A percentile compares a stretch with the other conserved stretches of the same genome.
Evolutionary conservation across 2,113 vertebrate genomes (phyloP).

Genomic region (Lucifuga dentata): DNA sequence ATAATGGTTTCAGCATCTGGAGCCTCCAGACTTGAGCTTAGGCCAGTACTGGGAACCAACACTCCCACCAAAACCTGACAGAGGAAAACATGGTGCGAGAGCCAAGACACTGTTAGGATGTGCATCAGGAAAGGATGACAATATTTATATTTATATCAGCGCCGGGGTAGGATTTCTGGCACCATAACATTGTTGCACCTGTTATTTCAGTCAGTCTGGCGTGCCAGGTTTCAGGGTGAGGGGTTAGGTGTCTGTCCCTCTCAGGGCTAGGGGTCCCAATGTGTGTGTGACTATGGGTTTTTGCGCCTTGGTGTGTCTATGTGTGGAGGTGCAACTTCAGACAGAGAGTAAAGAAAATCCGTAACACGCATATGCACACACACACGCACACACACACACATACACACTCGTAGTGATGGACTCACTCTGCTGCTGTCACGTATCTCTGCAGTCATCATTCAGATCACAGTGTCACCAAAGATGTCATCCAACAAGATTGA

Average conservation of each 20-base stretch:
- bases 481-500: slow-evolving; percentile 31
- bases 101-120: slow-evolving; percentile 27
- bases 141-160: slow-evolving; percentile 81
- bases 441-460: slow-evolving; percentile 40
- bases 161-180: slow-evolving; percentile 84
- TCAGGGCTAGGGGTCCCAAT: slow-evolving; percentile 6
- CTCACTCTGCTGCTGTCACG: slow-evolving; percentile 11
- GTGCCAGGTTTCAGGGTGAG: slow-evolving; percentile 76
- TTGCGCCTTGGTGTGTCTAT: slow-evolving; percentile 19
- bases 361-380: not conserved
- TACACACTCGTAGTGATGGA: slow-evolving; percentile 3
- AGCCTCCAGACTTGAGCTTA: slow-evolving; percentile 45
- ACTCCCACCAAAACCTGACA: slow-evolving; percentile 38
- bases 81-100: slow-evolving; percentile 48
- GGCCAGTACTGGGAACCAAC: slow-evolving; percentile 23
- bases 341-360: slow-evolving; percentile 1
- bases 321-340: slow-evolving; percentile 1
- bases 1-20: slow-evolving; percentile 60
- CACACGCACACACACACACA: not conserved
- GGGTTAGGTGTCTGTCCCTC: slow-evolving; percentile 45
- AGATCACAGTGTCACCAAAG: slow-evolving; percentile 37
- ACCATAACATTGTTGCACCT: slow-evolving; percentile 75
- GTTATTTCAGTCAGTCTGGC: slow-evolving; percentile 75
- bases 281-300: slow-evolving; percentile 1
- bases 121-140: slow-evolving; percentile 65